Evolutionary conservation across 2,888 invertebrate genomes (phyloP), one percentile per base, ranked within the genome.

Genomic region (Dendrolimus houi): DNA sequence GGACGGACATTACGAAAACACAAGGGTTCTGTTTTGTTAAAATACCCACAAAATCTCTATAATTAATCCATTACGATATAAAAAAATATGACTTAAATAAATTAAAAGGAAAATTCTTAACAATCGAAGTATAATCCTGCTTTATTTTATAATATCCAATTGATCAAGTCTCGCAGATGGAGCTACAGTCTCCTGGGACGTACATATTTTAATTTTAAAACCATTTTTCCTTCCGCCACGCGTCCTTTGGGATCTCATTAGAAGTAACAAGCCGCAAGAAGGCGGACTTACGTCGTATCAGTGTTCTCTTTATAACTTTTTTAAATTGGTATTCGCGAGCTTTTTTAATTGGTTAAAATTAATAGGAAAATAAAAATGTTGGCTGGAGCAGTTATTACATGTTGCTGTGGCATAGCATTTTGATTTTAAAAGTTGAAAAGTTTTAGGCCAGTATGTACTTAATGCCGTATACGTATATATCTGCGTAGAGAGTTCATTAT

Each of bases 231-330:
- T 47, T 73, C 62, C 60, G 57, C 62, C 72, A 68, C 67, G 72
- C 72, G 73, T 75, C 75, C 65, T 77, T 60, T 41, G 83, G 70
- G 85, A 81, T 72, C 81, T 85, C 81, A 83, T 87, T 87, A 86
- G 62, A 63, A 61, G 59, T 71, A 71, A 72, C 67, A 69, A 74
- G 72, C 66, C 59, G 57, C 61, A 60, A 54, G 54, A 29, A 6
- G 29, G 29, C 29, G 29, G 29, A 52, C 54, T 57, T 54, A 52
- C n/a, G 54, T 57, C 29, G 29, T 29, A 29, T 29, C 29, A 29
- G 29, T 29, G 29, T 29, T 29, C 29, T 29, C 41, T 54, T 41
- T 52, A 52, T 55, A 52, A n/a, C 55, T 52, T 55, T 55, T 29
- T 47, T 29, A 29, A 47, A 47, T 47, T 47, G 12, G 47, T 10